phyloP scores from a whole-genome alignment of 1,140 invertebrate species.

The Zaprionus camerounensis region DNA sequence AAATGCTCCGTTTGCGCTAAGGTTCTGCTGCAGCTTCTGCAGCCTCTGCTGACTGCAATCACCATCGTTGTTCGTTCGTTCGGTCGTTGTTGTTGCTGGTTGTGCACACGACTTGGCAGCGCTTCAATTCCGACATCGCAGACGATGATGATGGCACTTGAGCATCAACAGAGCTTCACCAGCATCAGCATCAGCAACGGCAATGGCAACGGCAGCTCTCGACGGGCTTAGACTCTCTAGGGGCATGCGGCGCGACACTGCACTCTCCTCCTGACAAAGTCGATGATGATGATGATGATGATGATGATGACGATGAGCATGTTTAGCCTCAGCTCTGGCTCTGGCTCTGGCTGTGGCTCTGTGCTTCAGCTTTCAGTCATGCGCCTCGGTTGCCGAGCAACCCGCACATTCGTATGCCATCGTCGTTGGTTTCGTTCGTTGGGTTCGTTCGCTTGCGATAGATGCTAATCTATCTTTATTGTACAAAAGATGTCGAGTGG shows the following conservation, averaged over 20 bases:
- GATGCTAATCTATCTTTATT: constrained; percentile 79
- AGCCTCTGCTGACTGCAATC: constrained; percentile 3
- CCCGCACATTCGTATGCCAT: constrained; percentile 42
- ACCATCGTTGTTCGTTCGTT: too few relatives aligned
- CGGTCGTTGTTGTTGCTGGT: neutral
- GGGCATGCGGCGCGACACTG: constrained; percentile 22
- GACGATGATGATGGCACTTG: constrained; percentile 72
- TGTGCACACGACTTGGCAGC: constrained; percentile 50
- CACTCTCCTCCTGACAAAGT: constrained; percentile 8
- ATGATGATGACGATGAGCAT: constrained; percentile 35
- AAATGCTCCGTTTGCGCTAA: constrained; percentile 12
- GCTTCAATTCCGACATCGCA: constrained; percentile 59
- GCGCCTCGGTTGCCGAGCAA: constrained; percentile 51
- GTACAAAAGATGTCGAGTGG: constrained; percentile 76
- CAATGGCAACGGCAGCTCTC: constrained; percentile 39
- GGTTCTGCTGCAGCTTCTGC: constrained; percentile 2
- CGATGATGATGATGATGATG: constrained; percentile 1
- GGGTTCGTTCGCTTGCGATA: constrained; percentile 60
- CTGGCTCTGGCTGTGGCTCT: too few relatives aligned
- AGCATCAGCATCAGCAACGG: constrained; percentile 1
- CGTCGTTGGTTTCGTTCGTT: neutral
- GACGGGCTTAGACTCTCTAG: constrained; percentile 61
- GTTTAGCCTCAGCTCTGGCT: neutral
- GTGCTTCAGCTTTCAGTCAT: constrained; percentile 62
- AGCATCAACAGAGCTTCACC: constrained; percentile 39